Percentiles rank a stretch among this genome's conserved stretches.
Evolutionary conservation across 2,888 invertebrate species (phyloP).

Genomic region (Pandemis corylana): DNA sequence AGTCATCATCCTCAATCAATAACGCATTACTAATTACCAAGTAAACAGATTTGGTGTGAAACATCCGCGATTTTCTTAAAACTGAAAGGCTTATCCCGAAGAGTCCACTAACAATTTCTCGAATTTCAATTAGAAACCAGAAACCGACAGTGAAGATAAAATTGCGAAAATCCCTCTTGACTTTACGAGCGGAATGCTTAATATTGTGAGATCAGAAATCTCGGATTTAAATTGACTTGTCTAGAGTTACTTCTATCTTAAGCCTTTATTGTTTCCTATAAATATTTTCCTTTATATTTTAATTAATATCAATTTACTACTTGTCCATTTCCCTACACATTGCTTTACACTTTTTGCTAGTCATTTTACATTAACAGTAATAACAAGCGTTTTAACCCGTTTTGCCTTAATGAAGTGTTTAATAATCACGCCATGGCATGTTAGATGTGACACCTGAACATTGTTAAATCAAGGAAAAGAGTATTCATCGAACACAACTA

Average conservation of each 20-base stretch:
- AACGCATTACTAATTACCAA: background rate
- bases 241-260: constrained; percentile 15
- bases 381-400: background rate
- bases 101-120: constrained; percentile 40
- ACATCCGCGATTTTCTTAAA: background rate
- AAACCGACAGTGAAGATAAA: constrained; percentile 29
- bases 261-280: constrained; percentile 12
- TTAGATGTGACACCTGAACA: background rate
- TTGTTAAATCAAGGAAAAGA: constrained; percentile 20
- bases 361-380: background rate
- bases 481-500: constrained; percentile 2
- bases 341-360: background rate
- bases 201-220: constrained; percentile 14
- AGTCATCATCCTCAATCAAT: background rate
- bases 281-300: background rate
- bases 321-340: background rate
- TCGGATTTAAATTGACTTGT: constrained; percentile 17
- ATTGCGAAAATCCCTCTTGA: constrained; percentile 31
- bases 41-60: background rate
- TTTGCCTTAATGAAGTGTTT: too few relatives aligned
- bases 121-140: constrained; percentile 45
- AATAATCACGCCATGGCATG: too few relatives aligned
- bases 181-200: constrained; percentile 12
- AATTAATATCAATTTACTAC: background rate
- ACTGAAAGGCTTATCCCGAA: background rate